Percentiles rank a stretch among this genome's conserved stretches.
phyloP scores from a whole-genome alignment of 53 echinoderm and acorn worm genomes.

The Arbacia lixula region DNA sequence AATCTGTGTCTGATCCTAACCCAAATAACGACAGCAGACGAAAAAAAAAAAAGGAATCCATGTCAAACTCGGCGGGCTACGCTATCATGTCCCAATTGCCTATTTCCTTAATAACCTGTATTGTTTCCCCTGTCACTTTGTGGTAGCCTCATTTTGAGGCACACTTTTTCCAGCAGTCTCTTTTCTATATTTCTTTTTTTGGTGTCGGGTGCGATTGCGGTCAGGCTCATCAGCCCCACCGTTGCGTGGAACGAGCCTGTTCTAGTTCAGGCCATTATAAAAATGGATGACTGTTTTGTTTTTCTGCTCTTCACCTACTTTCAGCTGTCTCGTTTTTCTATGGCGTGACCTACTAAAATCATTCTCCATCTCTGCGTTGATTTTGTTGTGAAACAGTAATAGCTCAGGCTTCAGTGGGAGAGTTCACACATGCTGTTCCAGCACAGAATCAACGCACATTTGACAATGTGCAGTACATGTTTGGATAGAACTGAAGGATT shows the following conservation, averaged over 20 bases:
- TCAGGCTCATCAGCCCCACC: slow-evolving; percentile 29
- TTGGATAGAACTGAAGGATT: no score
- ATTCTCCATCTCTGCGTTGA: slow-evolving; percentile 5
- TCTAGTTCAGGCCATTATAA: slow-evolving; percentile 38
- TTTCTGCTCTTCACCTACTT: slow-evolving; percentile 48
- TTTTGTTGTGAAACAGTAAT: slow-evolving; percentile 15
- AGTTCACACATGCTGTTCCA: no score
- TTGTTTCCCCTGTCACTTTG: slow-evolving; percentile 26
- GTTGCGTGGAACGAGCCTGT: slow-evolving; percentile 11
- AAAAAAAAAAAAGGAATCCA: slow-evolving; percentile 9
- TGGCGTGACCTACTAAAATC: slow-evolving; percentile 39
- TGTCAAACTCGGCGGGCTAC: slow-evolving; percentile 27
- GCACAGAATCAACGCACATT: no score
- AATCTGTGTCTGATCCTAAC: slow-evolving; percentile 8
- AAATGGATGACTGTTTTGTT: slow-evolving; percentile 45
- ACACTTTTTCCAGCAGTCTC: slow-evolving; percentile 3
- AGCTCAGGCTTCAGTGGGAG: no score
- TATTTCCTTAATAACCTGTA: slow-evolving; percentile 51
- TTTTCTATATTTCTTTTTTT: slow-evolving; percentile 4
- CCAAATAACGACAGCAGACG: no score
- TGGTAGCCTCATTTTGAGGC: neutral
- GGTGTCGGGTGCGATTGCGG: slow-evolving; percentile 23
- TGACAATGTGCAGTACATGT: no score
- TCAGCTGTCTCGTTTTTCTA: slow-evolving; percentile 18
- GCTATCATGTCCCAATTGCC: slow-evolving; percentile 54